A percentile compares a stretch with the other conserved stretches of the same genome.
Conservation (phyloP, 2,888 invertebrate genomes). For the Seladonia tumulorum region DNA sequence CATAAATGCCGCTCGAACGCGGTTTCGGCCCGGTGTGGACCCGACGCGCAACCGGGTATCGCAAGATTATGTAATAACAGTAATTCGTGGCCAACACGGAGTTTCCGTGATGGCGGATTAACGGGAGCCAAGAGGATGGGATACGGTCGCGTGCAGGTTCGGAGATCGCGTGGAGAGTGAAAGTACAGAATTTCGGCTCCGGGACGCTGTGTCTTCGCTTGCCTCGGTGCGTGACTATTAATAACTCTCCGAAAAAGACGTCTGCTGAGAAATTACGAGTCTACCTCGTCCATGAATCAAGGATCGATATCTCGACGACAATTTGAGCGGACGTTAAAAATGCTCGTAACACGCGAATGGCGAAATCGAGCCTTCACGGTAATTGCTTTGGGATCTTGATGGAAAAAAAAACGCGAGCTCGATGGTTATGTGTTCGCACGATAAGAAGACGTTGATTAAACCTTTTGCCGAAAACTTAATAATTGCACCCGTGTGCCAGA, state of each 20-base stretch:
- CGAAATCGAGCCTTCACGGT: slow-evolving; percentile 20
- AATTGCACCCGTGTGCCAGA: slow-evolving; percentile 27
- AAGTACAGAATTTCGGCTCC: neutral
- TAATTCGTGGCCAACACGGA: slow-evolving; percentile 2
- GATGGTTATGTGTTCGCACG: slow-evolving; percentile 14
- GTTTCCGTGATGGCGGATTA: slow-evolving; percentile 13
- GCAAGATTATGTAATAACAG: slow-evolving; percentile 20
- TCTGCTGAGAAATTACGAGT: neutral
- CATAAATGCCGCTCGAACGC: slow-evolving; percentile 32
- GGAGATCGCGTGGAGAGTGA: neutral
- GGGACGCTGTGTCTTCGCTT: neutral
- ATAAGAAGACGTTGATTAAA: slow-evolving; percentile 20
- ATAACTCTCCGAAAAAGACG: neutral
- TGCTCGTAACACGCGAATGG: neutral
- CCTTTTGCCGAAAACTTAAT: slow-evolving; percentile 20
- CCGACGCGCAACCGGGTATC: neutral
- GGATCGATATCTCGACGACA: neutral
- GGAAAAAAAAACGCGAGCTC: neutral
- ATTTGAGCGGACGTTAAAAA: neutral
- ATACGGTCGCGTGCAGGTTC: neutral
- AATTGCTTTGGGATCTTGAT: slow-evolving; percentile 28
- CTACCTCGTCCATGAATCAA: neutral
- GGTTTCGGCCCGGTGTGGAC: neutral
- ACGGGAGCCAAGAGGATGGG: neutral
- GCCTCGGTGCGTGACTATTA: neutral